Evolutionary conservation across 2,113 vertebrate species (phyloP), one percentile per base, ranked within the genome.

Genomic region (Silurus meridionalis): DNA sequence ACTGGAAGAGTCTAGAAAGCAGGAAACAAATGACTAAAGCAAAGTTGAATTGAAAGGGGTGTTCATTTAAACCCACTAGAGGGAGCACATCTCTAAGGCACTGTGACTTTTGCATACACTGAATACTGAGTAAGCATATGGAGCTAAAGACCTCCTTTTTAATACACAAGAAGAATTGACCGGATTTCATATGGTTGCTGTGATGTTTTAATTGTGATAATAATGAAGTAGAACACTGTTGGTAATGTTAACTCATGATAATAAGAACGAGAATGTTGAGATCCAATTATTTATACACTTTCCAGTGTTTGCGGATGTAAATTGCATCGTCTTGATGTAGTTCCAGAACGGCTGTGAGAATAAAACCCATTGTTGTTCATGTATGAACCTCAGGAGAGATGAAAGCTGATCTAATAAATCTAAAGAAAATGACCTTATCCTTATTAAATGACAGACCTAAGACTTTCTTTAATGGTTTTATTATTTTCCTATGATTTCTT

Each of bases 21-120:
- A 64, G 61, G 71, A 84, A 78, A 74, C 48, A 78, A 81, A 80
- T 77, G 23, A 78, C 11, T 52, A 0, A 67, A 37, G 28, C 13
- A 10, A 55, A 37, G 75, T 53, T 53, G 60, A 83, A 77, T 64
- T 25, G 60, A 11, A 13, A n/a, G 81, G 87, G 81, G 84, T 21
- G 63, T 55, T 78, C 5, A 64, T 57, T 46, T 46, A 8, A 50
- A 84, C 85, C 93, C 93, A 94, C 93, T 91, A 95, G 94, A 91
- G 93, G 93, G 94, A 86, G 93, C 90, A 90, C 88, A 81, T 83
- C 85, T 91, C 90, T 86, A 87, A 87, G 89, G 67, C 89, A 88
- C 82, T 53, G 15, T 46, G 8, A n/a, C 15, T 58, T 25, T 28
- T 28, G 8, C 50, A 53, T 14, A 79, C n/a, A 8, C 75, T 17